Conservation (phyloP, 2,888 invertebrate species). For the Nycteola revayana region DNA sequence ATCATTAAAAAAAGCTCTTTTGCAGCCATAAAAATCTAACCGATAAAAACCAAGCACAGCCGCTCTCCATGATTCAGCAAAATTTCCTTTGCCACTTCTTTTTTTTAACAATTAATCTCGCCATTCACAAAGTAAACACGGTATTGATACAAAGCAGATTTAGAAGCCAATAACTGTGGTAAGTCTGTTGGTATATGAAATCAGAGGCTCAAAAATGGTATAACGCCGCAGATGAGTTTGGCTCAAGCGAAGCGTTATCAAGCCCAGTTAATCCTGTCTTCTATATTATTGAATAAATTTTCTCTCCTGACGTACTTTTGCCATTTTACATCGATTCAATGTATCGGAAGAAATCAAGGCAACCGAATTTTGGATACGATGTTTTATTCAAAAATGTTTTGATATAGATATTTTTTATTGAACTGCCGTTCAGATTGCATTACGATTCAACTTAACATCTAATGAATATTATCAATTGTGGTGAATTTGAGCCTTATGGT, state of each 20-base stretch:
- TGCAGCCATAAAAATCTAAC: too few relatives aligned
- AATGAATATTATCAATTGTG: too few relatives aligned
- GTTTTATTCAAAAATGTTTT: constrained; percentile 34
- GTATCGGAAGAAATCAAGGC: constrained; percentile 57
- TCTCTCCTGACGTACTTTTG: constrained; percentile 52
- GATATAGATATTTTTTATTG: too few relatives aligned
- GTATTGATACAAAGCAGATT: constrained; percentile 33
- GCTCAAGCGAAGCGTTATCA: constrained; percentile 67
- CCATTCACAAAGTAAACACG: constrained; percentile 35
- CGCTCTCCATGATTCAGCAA: too few relatives aligned
- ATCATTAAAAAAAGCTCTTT: too few relatives aligned
- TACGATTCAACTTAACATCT: too few relatives aligned
- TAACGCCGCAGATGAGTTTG: constrained; percentile 58
- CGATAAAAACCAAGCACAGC: too few relatives aligned
- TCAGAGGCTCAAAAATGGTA: constrained; percentile 58
- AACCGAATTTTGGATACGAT: constrained; percentile 23
- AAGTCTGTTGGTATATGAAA: constrained; percentile 50
- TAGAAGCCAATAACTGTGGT: constrained; percentile 34
- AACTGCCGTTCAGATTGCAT: too few relatives aligned
- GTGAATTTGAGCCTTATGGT: too few relatives aligned
- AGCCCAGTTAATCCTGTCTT: constrained; percentile 70
- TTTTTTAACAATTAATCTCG: constrained; percentile 36
- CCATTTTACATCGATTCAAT: constrained; percentile 52
- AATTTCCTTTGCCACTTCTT: too few relatives aligned
- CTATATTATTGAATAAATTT: constrained; percentile 74